phyloP scores from a whole-genome alignment of 2,113 vertebrate genomes.

The Cynopterus brachyotis region DNA sequence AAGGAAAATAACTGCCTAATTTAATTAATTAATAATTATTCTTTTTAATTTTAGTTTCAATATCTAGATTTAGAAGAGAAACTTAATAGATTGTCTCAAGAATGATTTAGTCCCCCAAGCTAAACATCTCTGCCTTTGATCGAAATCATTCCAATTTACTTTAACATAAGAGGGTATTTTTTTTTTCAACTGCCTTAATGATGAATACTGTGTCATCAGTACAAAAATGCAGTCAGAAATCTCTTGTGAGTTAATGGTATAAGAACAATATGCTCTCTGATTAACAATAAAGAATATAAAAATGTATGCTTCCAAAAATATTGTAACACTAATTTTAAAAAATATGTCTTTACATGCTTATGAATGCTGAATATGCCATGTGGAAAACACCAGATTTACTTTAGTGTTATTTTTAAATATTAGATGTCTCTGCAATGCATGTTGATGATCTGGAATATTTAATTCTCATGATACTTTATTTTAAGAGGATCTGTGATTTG shows the following conservation, averaged over 20 bases:
- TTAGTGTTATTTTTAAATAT: constrained; percentile 17
- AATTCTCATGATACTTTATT: background rate
- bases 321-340: background rate
- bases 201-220: background rate
- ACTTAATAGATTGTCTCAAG: constrained; percentile 1
- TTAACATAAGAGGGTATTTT: background rate
- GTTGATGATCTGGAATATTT: background rate
- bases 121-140: constrained; percentile 51
- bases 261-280: background rate
- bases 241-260: background rate
- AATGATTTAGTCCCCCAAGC: background rate
- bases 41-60: constrained; percentile 24
- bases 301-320: background rate
- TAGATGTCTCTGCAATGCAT: background rate
- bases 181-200: background rate
- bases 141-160: constrained; percentile 26
- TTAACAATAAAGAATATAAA: constrained; percentile 37
- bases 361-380: background rate
- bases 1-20: background rate
- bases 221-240: constrained; percentile 33
- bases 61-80: constrained; percentile 4
- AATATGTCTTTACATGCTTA: background rate
- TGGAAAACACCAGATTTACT: background rate
- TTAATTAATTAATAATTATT: background rate
- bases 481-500: background rate